These are phyloP conservation scores for Morus bassanus DNA, from an alignment of 2,797 vertebrate species.

Conservation along the genomic window DNA sequence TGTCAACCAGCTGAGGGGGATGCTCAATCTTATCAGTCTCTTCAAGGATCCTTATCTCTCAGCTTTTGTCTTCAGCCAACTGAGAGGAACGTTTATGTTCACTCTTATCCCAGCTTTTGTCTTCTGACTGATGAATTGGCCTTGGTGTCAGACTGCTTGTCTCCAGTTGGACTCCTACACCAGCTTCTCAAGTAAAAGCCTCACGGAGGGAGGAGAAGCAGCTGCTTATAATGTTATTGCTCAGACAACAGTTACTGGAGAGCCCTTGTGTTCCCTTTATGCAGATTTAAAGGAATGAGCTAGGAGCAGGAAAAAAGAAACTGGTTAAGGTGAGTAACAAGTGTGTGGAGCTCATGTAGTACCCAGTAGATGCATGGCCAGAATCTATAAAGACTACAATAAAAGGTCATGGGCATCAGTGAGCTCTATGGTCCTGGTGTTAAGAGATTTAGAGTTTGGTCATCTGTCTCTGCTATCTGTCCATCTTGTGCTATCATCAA, in stretches of 20 bases:
- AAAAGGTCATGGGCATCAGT: neutral
- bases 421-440: fast-evolving
- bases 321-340: neutral
- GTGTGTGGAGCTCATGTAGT: neutral
- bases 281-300: neutral
- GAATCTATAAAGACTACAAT: neutral
- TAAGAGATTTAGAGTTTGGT: neutral
- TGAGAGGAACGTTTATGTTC: too few species aligned
- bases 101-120: too few species aligned
- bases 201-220: neutral
- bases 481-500: neutral
- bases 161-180: too few species aligned
- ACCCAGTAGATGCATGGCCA: neutral
- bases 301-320: neutral
- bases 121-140: too few species aligned
- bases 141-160: too few species aligned
- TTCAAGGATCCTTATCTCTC: too few species aligned
- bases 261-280: neutral
- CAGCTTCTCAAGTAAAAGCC: neutral
- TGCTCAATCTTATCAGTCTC: too few species aligned
- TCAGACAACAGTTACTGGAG: neutral
- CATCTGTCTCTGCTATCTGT: neutral
- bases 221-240: neutral
- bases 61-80: too few species aligned
- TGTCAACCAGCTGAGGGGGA: too few species aligned